Conservation (phyloP, 1,140 invertebrate genomes). For the Manduca sexta region DNA sequence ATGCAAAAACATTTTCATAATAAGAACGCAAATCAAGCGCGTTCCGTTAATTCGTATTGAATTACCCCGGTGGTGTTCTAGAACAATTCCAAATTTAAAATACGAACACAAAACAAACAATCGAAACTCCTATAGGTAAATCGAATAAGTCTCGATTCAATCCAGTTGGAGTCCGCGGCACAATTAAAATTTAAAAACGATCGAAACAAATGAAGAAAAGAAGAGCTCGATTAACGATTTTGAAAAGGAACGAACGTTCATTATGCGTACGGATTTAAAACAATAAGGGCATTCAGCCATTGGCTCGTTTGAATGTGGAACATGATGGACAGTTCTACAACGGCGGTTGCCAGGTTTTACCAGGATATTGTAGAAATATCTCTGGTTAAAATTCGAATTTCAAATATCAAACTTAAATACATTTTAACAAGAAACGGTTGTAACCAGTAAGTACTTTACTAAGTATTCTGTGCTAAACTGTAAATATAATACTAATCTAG, state of each 20-base stretch:
- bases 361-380: neutral
- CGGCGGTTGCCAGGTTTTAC: conserved; percentile 6
- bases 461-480: no score
- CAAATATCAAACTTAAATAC: no score
- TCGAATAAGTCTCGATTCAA: conserved; percentile 35
- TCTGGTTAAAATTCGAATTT: no score
- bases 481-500: no score
- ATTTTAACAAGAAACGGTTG: no score
- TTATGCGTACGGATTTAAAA: conserved; percentile 61
- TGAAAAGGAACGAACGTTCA: conserved; percentile 45
- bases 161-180: conserved; percentile 20
- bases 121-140: conserved; percentile 28
- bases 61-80: conserved; percentile 42
- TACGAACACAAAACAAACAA: conserved; percentile 31
- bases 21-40: conserved; percentile 18
- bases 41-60: conserved; percentile 69
- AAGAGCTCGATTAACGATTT: conserved; percentile 60
- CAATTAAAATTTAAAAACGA: conserved; percentile 31
- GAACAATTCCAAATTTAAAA: conserved; percentile 48
- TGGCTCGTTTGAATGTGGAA: conserved; percentile 50
- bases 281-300: conserved; percentile 57
- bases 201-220: conserved; percentile 59
- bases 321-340: conserved; percentile 52
- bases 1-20: conserved; percentile 3
- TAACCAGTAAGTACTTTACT: no score